Conservation (phyloP, 1,140 invertebrate genomes). For the Fopius arisanus region DNA sequence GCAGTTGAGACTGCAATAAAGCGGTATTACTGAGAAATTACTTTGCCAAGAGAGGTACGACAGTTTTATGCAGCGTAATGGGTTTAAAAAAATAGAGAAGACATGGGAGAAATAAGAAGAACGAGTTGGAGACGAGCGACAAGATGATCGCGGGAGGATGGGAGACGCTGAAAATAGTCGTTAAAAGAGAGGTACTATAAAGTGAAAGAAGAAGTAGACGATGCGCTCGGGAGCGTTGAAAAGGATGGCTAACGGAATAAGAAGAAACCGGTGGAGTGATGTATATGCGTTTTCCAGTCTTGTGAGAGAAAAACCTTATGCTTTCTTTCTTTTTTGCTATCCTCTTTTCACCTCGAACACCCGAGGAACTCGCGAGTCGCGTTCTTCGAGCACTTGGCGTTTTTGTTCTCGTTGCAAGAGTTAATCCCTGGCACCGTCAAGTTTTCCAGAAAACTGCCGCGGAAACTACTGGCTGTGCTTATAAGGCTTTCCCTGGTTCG, state of each 20-base stretch:
- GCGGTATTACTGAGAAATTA: background rate
- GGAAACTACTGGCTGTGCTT: slow-evolving; percentile 22
- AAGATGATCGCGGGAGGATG: background rate
- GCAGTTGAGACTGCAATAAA: background rate
- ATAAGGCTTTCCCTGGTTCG: slow-evolving; percentile 11
- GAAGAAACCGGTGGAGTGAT: slow-evolving; percentile 39
- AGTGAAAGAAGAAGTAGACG: slow-evolving; percentile 17
- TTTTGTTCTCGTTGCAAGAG: slow-evolving; percentile 43
- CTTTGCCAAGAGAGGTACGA: background rate
- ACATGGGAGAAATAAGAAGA: background rate
- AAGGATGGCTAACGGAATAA: slow-evolving; percentile 16
- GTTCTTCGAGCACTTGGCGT: slow-evolving; percentile 33
- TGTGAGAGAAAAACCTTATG: slow-evolving; percentile 30
- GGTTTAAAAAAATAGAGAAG: background rate
- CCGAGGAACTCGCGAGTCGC: background rate
- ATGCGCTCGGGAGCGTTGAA: slow-evolving; percentile 25
- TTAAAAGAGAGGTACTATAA: background rate
- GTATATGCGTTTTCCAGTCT: slow-evolving; percentile 39
- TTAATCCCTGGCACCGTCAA: slow-evolving; percentile 45
- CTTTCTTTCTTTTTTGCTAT: background rate
- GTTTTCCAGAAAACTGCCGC: slow-evolving; percentile 44
- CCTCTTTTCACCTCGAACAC: slow-evolving; percentile 5
- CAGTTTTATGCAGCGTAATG: background rate
- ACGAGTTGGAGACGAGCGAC: background rate
- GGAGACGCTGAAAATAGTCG: background rate